Evolutionary conservation across 2,797 vertebrate genomes (phyloP).

Genomic region (Heterohyrax brucei): DNA sequence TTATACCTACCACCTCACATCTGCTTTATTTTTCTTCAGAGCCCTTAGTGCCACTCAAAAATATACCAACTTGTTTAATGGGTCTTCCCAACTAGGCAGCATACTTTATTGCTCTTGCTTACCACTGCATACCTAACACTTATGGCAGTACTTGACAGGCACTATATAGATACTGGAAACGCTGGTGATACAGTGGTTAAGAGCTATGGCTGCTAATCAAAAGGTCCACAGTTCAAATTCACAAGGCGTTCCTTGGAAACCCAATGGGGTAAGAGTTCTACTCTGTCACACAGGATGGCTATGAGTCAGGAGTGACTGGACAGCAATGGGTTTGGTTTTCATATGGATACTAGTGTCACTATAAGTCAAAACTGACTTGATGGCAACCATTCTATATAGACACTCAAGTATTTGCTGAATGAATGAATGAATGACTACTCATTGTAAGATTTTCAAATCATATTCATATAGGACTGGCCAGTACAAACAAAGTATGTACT

Average conservation of each 20-base stretch:
- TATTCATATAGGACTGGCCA: not conserved
- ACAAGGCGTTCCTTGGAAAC: too few relatives aligned
- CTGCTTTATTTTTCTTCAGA: constrained; percentile 16
- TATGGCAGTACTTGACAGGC: not conserved
- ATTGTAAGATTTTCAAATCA: not conserved
- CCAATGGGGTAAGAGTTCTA: too few relatives aligned
- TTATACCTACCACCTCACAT: not conserved
- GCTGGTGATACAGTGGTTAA: too few relatives aligned
- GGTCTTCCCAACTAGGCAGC: not conserved
- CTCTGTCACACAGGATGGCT: too few relatives aligned
- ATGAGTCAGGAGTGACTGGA: too few relatives aligned
- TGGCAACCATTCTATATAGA: too few relatives aligned
- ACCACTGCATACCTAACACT: not conserved
- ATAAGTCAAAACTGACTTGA: too few relatives aligned
- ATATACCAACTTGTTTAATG: constrained; percentile 5
- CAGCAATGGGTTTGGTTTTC: too few relatives aligned
- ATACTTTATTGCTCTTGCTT: constrained; percentile 4
- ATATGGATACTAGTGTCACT: too few relatives aligned
- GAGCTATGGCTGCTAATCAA: too few relatives aligned
- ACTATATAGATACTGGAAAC: too few relatives aligned
- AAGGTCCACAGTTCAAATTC: too few relatives aligned
- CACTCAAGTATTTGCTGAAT: not conserved
- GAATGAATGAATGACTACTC: not conserved
- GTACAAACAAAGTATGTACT: not conserved
- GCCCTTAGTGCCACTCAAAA: not conserved